A percentile compares a stretch with the other conserved stretches of the same genome.
Conservation (phyloP, 2,797 vertebrate genomes). For the Calcarius lapponicus region DNA sequence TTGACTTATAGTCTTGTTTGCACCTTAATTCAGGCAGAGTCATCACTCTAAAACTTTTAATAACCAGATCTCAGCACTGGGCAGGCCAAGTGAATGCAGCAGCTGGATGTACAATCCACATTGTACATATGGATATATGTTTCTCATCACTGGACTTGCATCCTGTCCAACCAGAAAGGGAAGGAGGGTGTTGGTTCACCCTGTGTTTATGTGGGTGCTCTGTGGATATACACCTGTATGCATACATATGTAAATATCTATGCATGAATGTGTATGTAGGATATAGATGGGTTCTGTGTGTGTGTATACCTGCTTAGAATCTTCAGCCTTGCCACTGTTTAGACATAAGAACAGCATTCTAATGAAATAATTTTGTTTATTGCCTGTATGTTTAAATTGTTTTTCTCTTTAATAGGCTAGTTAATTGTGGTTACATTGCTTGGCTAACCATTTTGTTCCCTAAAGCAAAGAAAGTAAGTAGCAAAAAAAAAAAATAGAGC, state of each 20-base stretch:
- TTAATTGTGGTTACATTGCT: not conserved
- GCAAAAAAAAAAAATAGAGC: not conserved
- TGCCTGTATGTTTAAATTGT: not conserved
- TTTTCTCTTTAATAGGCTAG: constrained; percentile 13
- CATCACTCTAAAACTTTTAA: not conserved
- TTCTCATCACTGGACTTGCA: not conserved
- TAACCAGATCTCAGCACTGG: fast-evolving
- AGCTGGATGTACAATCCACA: not conserved
- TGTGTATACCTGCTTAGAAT: not conserved
- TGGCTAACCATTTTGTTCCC: fast-evolving
- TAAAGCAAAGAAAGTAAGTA: not conserved
- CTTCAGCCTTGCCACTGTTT: not conserved
- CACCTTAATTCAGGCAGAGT: not conserved
- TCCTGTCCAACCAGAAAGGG: not conserved
- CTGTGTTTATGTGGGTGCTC: not conserved
- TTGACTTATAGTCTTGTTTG: not conserved
- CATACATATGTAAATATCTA: no score
- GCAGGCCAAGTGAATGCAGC: not conserved
- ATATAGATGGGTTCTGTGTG: not conserved
- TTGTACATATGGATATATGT: no score
- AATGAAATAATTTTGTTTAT: not conserved
- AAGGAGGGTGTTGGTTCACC: not conserved
- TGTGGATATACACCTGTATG: not conserved
- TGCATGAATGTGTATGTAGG: not conserved
- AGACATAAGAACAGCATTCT: not conserved